Evolutionary conservation across 2,888 invertebrate species (phyloP).

Genomic region (Diarsia brunnea): DNA sequence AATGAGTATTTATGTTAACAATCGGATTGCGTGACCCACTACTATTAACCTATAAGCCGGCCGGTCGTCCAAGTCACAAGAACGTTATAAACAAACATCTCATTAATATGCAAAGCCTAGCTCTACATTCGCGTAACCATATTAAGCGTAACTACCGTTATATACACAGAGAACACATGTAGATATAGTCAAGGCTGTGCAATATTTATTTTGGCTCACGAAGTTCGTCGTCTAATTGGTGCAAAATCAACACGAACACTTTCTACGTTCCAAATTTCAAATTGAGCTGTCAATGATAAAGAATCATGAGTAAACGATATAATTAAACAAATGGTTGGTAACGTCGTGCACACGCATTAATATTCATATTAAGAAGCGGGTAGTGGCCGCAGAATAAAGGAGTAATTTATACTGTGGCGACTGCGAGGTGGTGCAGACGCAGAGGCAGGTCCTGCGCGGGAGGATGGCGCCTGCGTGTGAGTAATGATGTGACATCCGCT

Average conservation of each 20-base stretch:
- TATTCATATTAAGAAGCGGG: constrained; percentile 59
- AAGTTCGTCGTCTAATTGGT: constrained; percentile 63
- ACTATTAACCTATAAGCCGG: background rate
- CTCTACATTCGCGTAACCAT: constrained; percentile 61
- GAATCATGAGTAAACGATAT: constrained; percentile 63
- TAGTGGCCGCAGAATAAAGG: constrained; percentile 32
- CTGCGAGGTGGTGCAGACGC: constrained; percentile 2
- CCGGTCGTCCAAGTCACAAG: constrained; percentile 22
- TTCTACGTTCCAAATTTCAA: constrained; percentile 78
- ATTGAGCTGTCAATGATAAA: constrained; percentile 71
- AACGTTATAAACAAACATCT: constrained; percentile 54
- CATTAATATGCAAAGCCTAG: constrained; percentile 57
- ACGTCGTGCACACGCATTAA: constrained; percentile 65
- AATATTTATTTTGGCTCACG: constrained; percentile 65
- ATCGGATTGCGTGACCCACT: constrained; percentile 55
- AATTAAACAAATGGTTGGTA: constrained; percentile 68
- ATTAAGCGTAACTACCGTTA: constrained; percentile 61
- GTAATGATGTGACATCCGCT: constrained; percentile 65
- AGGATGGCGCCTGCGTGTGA: constrained; percentile 53
- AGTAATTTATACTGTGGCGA: constrained; percentile 42
- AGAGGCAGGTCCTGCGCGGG: constrained; percentile 9
- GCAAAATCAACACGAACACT: constrained; percentile 77
- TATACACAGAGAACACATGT: constrained; percentile 48
- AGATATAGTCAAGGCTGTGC: constrained; percentile 59
- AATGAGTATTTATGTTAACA: constrained; percentile 60